These are phyloP conservation scores for Archegozetes longisetosus DNA, from an alignment of 1,140 invertebrate species.

Conservation along the genomic window DNA sequence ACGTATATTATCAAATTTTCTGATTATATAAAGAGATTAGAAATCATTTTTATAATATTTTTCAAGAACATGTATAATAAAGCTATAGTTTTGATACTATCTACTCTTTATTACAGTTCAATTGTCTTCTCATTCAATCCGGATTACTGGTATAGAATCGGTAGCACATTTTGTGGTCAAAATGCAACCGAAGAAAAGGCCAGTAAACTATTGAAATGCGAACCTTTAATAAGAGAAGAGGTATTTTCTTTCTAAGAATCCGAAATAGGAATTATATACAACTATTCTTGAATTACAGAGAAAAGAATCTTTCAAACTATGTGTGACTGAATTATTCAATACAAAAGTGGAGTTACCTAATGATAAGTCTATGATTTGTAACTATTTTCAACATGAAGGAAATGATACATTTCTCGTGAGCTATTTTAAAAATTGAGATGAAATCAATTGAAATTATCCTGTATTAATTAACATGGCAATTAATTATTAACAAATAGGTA, in stretches of 20 bases:
- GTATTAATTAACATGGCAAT: neutral
- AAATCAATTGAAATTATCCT: neutral
- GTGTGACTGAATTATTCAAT: neutral
- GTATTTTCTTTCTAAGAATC: neutral
- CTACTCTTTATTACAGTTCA: no score
- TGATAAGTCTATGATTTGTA: neutral
- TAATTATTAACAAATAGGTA: neutral
- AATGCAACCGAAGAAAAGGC: neutral
- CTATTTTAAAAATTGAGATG: no score
- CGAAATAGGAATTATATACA: neutral
- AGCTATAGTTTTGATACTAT: no score
- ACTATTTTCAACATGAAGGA: neutral
- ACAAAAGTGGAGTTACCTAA: neutral
- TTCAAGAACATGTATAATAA: no score
- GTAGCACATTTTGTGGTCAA: neutral
- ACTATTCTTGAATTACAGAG: neutral
- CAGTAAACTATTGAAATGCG: neutral
- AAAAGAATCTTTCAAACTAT: neutral
- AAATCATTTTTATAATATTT: no score
- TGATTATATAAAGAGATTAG: no score
- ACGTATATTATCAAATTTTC: no score
- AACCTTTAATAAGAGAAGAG: neutral
- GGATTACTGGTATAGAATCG: no score
- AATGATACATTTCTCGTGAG: no score
- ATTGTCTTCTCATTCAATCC: no score